phyloP scores from a whole-genome alignment of 2,797 vertebrate genomes.

The Acipenser ruthenus region DNA sequence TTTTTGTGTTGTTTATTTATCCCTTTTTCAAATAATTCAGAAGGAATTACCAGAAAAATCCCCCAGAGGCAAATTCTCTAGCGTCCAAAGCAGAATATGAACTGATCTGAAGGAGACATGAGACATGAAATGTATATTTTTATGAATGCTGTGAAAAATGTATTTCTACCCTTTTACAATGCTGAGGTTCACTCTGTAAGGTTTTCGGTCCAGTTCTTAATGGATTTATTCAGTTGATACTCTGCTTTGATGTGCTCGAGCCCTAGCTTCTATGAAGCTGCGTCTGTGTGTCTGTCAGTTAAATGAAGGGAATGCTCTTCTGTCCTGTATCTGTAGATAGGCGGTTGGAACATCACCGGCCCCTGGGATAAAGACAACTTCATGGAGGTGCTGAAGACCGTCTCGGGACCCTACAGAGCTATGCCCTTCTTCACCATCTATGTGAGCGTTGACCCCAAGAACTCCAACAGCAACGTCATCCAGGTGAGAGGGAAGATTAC shows the following conservation, averaged over 20 bases:
- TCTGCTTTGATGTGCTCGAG: not conserved
- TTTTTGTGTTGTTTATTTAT: too few relatives aligned
- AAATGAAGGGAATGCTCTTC: conserved; percentile 4
- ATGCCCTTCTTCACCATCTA: conserved; percentile 88
- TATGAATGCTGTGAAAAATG: too few relatives aligned
- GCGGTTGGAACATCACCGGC: conserved; percentile 88
- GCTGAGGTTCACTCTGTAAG: too few relatives aligned
- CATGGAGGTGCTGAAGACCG: conserved; percentile 85
- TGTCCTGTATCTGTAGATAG: conserved; percentile 54
- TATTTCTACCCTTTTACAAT: too few relatives aligned
- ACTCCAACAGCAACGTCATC: conserved; percentile 92
- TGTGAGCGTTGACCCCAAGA: conserved; percentile 85
- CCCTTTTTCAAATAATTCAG: too few relatives aligned
- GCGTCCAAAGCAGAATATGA: too few relatives aligned
- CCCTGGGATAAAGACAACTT: conserved; percentile 88
- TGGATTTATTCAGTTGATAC: too few relatives aligned
- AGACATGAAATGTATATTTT: too few relatives aligned
- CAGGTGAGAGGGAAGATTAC: conserved; percentile 59
- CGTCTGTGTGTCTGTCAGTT: conserved; percentile 9
- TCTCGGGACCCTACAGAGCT: conserved; percentile 84
- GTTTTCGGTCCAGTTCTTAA: too few relatives aligned
- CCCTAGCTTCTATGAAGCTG: not conserved
- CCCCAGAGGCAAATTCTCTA: too few relatives aligned
- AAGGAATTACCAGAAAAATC: too few relatives aligned
- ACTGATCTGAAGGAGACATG: too few relatives aligned